Percentiles rank a stretch among this genome's conserved stretches.
Evolutionary conservation across 2,888 invertebrate genomes (phyloP).

Genomic region (Idaea straminata): DNA sequence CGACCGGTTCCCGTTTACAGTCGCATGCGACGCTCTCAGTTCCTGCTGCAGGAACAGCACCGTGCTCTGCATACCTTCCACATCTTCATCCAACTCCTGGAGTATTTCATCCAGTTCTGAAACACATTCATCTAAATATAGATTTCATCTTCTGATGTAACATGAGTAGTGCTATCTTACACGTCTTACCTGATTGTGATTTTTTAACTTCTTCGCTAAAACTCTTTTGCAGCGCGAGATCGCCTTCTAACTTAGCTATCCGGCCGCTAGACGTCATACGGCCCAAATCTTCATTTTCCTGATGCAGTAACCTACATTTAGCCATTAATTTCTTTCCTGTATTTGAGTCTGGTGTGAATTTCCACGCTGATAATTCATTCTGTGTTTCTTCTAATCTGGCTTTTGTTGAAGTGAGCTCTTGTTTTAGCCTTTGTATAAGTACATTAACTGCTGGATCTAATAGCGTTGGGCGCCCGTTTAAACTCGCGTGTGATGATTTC

Average conservation of each 20-base stretch:
- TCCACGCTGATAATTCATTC: slow-evolving; percentile 98
- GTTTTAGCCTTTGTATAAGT: slow-evolving; percentile 92
- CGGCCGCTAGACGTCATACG: slow-evolving; percentile 97
- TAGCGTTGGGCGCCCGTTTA: slow-evolving; percentile 85
- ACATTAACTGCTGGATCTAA: slow-evolving; percentile 98
- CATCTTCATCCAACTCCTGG: slow-evolving; percentile 97
- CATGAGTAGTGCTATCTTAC: slow-evolving; percentile 1
- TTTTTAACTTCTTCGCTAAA: slow-evolving; percentile 98
- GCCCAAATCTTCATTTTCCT: slow-evolving; percentile 98
- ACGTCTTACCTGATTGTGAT: slow-evolving; percentile 90
- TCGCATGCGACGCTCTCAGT: slow-evolving; percentile 85
- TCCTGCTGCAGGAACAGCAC: slow-evolving; percentile 97
- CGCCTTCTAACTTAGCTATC: slow-evolving; percentile 96
- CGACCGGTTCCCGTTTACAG: slow-evolving; percentile 61
- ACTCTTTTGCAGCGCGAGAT: slow-evolving; percentile 95
- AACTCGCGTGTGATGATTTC: slow-evolving; percentile 93
- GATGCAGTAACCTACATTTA: slow-evolving; percentile 95
- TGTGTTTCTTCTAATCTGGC: slow-evolving; percentile 97
- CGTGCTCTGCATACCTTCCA: slow-evolving; percentile 99
- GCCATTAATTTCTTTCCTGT: slow-evolving; percentile 99
- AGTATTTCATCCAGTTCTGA: slow-evolving; percentile 96
- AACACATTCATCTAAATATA: slow-evolving; percentile 28
- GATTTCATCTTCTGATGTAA: not conserved
- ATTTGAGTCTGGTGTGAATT: slow-evolving; percentile 99
- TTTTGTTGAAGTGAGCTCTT: slow-evolving; percentile 93